Evolutionary conservation across 2,888 invertebrate genomes (phyloP).

Genomic region (Octonoba sinensis): DNA sequence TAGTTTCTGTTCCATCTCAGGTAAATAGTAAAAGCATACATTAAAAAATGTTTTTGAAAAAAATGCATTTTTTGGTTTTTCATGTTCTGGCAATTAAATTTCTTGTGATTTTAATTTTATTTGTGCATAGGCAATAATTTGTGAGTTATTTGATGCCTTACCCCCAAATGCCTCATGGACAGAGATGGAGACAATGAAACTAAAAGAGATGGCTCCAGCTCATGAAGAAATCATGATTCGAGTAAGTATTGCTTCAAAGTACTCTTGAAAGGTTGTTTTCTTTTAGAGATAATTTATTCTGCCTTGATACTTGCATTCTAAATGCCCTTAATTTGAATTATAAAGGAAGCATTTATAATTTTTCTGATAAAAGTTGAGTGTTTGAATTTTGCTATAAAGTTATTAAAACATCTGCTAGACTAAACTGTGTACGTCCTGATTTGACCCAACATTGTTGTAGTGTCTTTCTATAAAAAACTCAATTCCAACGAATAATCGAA

Average conservation of each 20-base stretch:
- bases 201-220: slow-evolving; percentile 38
- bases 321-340: no score
- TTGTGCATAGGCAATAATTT: slow-evolving; percentile 26
- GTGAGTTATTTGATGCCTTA: slow-evolving; percentile 27
- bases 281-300: not conserved
- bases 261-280: not conserved
- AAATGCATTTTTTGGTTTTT: no score
- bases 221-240: slow-evolving; percentile 40
- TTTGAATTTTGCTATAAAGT: no score
- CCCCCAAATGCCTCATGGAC: slow-evolving; percentile 36
- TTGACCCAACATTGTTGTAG: no score
- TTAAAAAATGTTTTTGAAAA: no score
- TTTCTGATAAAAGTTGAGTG: no score
- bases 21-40: slow-evolving; percentile 14
- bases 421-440: no score
- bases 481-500: no score
- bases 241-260: slow-evolving; percentile 7
- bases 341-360: no score
- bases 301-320: no score
- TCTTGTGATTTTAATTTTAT: not conserved
- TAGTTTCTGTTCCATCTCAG: slow-evolving; percentile 31
- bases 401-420: no score
- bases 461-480: no score
- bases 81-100: not conserved
- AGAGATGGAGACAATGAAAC: slow-evolving; percentile 9